Base-by-base conservation (phyloP, 1,140 invertebrate genomes). In the Diachasma alloeum region DNA sequence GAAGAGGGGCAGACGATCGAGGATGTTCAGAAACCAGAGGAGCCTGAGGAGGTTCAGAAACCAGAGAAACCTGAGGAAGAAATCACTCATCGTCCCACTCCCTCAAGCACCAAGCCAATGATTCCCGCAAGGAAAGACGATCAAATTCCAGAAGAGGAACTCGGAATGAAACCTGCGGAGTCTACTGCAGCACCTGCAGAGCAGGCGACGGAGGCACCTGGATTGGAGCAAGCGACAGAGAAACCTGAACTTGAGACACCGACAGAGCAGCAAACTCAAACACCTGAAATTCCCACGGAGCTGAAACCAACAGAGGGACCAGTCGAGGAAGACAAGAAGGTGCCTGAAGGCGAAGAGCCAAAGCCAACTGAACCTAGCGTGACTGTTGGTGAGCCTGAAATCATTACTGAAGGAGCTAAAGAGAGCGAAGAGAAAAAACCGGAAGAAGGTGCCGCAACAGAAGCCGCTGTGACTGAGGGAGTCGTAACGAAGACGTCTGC, bases 141-240 rank as follows among this genome's bases (percentile, higher is more conserved):
- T 80, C 78, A 82, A 75, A 78, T 74, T 71, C 83, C 71, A 24
- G 39, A 72, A 15, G 74, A 79, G 44, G 71, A 72, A 75, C 68
- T 71, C 22, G 78, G 78, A 72, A 19, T 15, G 53, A 72, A 72
- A 19, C 37, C 44, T 11, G 75, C 36, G 11, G 53, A 76, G 17
- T n/a, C 81, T 74, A 75, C 77, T 81, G n/a, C 74, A 68, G 10
- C 44, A 17, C 19, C 73, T 22, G 79, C 42, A 72, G 77, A 76
- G 63, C n/a, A 19, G 48, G 17, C 72, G 3, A 68, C 69, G 1
- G 77, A 75, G 72, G 66, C 31, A 24, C 42, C 17, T 8, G 42
- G 13, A 26, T 31, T 53, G 11, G 69, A 48, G 24, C 31, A 56
- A 19, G 24, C 11, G 13, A 24, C 19, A n/a, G 48, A 56, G 15